Conservation (phyloP, 2,113 vertebrate genomes). For the Vombatus ursinus region DNA sequence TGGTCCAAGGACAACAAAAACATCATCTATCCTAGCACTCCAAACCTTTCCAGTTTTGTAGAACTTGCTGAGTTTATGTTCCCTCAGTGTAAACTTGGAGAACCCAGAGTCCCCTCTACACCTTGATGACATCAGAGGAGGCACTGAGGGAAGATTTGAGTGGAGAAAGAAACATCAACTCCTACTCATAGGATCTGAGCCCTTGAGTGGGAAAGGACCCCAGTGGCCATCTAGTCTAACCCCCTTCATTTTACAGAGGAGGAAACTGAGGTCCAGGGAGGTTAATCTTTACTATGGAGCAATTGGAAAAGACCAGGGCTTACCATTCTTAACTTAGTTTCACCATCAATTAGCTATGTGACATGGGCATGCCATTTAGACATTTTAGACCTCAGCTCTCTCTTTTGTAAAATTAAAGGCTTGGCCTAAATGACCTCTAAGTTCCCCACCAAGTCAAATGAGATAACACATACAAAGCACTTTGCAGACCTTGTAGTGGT, state of each 20-base stretch:
- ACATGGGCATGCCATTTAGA: background rate
- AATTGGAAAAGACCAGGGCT: background rate
- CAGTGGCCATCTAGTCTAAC: background rate
- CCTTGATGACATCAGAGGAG: background rate
- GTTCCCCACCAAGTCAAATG: background rate
- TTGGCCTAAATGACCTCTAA: background rate
- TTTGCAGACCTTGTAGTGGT: background rate
- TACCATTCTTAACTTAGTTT: background rate
- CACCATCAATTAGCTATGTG: background rate
- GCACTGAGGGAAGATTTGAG: background rate
- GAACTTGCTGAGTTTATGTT: background rate
- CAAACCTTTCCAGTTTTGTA: background rate
- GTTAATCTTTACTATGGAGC: background rate
- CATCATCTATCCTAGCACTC: background rate
- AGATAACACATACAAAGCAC: background rate
- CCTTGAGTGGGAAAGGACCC: background rate
- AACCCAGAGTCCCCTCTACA: background rate
- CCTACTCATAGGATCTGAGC: background rate
- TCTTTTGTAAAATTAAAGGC: background rate
- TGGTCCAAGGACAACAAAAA: background rate
- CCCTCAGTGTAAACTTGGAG: background rate
- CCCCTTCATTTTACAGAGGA: background rate
- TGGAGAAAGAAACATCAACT: background rate
- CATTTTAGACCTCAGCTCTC: background rate
- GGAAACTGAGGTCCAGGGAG: background rate